Base-by-base conservation (phyloP, 2,113 vertebrate species). In the Poecile atricapillus region DNA sequence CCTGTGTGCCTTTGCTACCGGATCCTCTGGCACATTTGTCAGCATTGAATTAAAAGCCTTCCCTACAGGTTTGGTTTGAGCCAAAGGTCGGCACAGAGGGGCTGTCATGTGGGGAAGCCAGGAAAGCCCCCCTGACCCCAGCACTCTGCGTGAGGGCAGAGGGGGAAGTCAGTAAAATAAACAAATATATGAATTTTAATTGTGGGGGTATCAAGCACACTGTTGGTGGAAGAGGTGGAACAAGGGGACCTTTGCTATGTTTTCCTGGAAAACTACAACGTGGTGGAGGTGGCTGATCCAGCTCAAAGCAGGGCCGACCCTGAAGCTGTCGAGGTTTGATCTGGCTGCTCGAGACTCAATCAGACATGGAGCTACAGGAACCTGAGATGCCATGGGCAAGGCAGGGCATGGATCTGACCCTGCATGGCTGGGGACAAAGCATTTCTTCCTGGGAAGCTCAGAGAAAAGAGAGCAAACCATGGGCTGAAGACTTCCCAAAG, bases 1-100 rank as follows among this genome's bases (percentile, higher is more conserved):
- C 15, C n/a, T 20, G 18, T 0, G 0, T 39, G 53, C 28, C 58
- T 80, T 47, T 37, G 31, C 28, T 41, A 3, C 12, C 0, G 0
- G 47, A 55, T 33, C 14, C 62, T 60, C 49, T 4, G 49, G 52
- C 49, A 60, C 8, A 0, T 15, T 43, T 15, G 47, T 56, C 88
- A 79, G 52, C 24, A 15, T 3, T 3, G 7, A 41, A 44, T 62
- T 28, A 62, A 73, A 90, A 80, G 46, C 50, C 13, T 82, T 44
- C 46, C 58, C 44, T 59, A 3, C 17, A 64, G 44, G 37, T 55
- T 31, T 78, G 62, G 44, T 35, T 47, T 11, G 43, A 69, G 67
- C 3, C 62, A 75, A 76, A 50, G 87, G 49, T 87, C 60, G 84
- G 55, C 55, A 77, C 47, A 74, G 70, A 77, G 41, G 19, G 28